These are phyloP conservation scores for Selenia dentaria DNA, from an alignment of 2,888 invertebrate genomes.

Conservation along the genomic window DNA sequence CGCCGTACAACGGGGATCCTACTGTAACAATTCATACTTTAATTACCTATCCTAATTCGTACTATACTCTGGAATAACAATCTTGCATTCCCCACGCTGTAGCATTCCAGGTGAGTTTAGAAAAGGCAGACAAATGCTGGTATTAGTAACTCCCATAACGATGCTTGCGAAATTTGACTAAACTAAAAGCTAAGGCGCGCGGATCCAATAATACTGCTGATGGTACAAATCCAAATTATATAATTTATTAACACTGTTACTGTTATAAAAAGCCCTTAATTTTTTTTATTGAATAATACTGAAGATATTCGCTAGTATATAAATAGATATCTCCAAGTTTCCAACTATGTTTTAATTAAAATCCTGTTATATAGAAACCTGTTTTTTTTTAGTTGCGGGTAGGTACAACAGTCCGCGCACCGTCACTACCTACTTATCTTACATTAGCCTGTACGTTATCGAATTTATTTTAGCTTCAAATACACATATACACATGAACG, in stretches of 20 bases:
- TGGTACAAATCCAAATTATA: neutral
- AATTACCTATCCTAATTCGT: constrained; percentile 27
- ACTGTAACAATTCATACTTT: constrained; percentile 27
- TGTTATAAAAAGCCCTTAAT: neutral
- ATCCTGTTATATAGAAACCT: too few species aligned
- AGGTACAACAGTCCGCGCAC: constrained; percentile 54
- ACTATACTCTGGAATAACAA: constrained; percentile 27
- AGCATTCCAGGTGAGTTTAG: constrained; percentile 22
- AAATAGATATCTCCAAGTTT: neutral
- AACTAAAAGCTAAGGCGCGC: constrained; percentile 58
- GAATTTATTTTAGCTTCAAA: constrained; percentile 58
- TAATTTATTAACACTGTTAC: neutral
- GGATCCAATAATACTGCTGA: constrained; percentile 42
- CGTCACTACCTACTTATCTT: constrained; percentile 67
- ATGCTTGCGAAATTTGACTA: constrained; percentile 32
- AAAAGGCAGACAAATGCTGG: constrained; percentile 28
- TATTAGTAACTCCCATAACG: constrained; percentile 6
- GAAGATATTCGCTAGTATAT: neutral
- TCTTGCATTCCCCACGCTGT: constrained; percentile 16
- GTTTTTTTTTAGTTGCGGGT: constrained; percentile 8
- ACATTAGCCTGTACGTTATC: constrained; percentile 57
- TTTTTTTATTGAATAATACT: too few species aligned
- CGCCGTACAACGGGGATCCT: constrained; percentile 32
- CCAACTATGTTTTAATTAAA: too few species aligned
- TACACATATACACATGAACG: constrained; percentile 76